Percentiles rank a stretch among this genome's conserved stretches.
phyloP scores from a whole-genome alignment of 2,797 vertebrate species.

The Anomalospiza imberbis region DNA sequence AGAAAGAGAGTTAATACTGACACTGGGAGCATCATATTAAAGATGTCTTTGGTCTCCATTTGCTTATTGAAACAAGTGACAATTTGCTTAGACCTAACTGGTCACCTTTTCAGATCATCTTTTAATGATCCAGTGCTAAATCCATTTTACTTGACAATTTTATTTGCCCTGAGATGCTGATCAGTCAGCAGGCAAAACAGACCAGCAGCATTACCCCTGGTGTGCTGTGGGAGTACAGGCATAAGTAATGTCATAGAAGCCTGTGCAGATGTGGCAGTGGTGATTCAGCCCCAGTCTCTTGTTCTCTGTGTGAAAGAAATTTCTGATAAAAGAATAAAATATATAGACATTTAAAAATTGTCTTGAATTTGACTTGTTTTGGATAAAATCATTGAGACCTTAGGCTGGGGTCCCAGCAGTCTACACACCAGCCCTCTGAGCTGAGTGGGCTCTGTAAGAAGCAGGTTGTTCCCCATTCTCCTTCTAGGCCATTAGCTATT shows the following conservation, averaged over 20 bases:
- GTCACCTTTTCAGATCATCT: not conserved
- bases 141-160: not conserved
- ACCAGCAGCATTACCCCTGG: not conserved
- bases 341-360: not conserved
- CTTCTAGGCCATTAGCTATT: conserved; percentile 30
- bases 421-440: not conserved
- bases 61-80: not conserved
- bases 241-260: not conserved
- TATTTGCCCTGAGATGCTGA: not conserved
- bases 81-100: not conserved
- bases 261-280: not conserved
- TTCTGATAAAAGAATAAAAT: not conserved
- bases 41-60: not conserved
- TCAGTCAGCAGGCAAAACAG: not conserved
- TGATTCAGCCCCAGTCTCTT: not conserved
- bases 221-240: not conserved
- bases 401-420: not conserved
- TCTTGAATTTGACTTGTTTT: not conserved
- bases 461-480: not conserved
- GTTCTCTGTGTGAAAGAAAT: not conserved
- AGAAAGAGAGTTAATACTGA: conserved; percentile 20
- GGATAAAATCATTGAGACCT: not conserved
- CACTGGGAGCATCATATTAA: not conserved
- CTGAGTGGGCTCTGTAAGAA: not conserved
- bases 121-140: not conserved